phyloP scores from a whole-genome alignment of 2,888 invertebrate species.

The Phania funesta region DNA sequence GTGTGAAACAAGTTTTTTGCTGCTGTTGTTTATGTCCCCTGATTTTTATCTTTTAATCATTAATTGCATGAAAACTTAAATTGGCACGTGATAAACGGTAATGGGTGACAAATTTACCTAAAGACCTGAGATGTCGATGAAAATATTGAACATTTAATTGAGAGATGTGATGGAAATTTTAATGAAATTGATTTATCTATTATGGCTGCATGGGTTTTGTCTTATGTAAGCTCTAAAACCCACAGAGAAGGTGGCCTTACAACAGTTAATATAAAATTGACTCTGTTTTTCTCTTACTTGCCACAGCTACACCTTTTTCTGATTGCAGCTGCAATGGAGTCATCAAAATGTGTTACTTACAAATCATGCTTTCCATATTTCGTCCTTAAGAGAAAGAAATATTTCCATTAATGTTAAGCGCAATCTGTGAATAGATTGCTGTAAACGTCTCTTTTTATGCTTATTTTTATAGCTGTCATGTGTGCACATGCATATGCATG shows the following conservation, averaged over 20 bases:
- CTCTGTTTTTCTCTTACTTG: not conserved
- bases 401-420: constrained; percentile 27
- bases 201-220: not conserved
- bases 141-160: constrained; percentile 64
- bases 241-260: not conserved
- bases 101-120: constrained; percentile 67
- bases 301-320: not conserved
- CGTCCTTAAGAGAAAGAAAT: constrained; percentile 12
- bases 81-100: constrained; percentile 67
- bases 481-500: too few species aligned
- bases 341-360: constrained; percentile 14
- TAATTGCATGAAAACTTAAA: constrained; percentile 66
- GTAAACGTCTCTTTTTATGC: constrained; percentile 16
- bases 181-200: constrained; percentile 42
- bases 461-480: not conserved
- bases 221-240: not conserved
- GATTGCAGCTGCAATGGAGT: constrained; percentile 37
- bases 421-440: constrained; percentile 4
- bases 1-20: constrained; percentile 59
- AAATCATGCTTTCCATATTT: constrained; percentile 24
- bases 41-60: constrained; percentile 62
- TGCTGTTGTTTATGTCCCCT: not conserved
- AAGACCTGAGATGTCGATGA: constrained; percentile 50
- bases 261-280: not conserved
- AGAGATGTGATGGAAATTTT: constrained; percentile 60